Evolutionary conservation across 2,113 vertebrate genomes (phyloP).

Genomic region (Microtus ochrogaster): DNA sequence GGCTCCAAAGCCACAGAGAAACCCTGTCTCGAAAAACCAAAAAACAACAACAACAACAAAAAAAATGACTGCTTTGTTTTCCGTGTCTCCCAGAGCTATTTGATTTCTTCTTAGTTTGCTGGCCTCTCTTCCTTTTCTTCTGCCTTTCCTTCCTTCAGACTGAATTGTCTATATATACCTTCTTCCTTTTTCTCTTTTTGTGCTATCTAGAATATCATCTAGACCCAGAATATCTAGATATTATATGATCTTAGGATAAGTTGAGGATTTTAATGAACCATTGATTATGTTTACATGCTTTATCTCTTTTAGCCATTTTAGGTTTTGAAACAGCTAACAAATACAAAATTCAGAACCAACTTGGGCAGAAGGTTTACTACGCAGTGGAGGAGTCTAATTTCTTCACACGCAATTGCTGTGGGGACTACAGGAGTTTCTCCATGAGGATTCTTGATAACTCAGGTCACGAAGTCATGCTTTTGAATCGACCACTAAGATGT

Average conservation of each 20-base stretch:
- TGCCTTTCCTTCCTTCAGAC: background rate
- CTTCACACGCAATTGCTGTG: constrained; percentile 90
- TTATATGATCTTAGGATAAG: background rate
- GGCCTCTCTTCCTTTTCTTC: background rate
- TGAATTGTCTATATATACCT: background rate
- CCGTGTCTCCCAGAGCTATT: background rate
- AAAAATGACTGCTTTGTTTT: background rate
- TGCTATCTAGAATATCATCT: background rate
- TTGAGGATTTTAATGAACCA: background rate
- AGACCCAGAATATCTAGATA: background rate
- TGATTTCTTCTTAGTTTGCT: background rate
- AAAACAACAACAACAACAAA: too few relatives aligned
- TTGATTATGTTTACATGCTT: background rate
- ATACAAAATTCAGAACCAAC: constrained; percentile 91
- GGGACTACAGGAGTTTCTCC: constrained; percentile 88
- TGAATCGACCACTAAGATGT: constrained; percentile 91
- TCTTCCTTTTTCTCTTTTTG: background rate
- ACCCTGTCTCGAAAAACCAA: too few relatives aligned
- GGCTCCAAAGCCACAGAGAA: too few relatives aligned
- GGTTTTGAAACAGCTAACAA: constrained; percentile 93
- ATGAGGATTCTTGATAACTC: constrained; percentile 90
- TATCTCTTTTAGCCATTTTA: constrained; percentile 85
- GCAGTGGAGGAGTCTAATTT: constrained; percentile 93
- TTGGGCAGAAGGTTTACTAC: constrained; percentile 94
- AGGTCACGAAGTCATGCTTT: constrained; percentile 89